Percentiles rank a stretch among this genome's conserved stretches.
These are phyloP conservation scores for Baronia brevicornis DNA, from an alignment of 2,888 invertebrate genomes.

Conservation along the genomic window DNA sequence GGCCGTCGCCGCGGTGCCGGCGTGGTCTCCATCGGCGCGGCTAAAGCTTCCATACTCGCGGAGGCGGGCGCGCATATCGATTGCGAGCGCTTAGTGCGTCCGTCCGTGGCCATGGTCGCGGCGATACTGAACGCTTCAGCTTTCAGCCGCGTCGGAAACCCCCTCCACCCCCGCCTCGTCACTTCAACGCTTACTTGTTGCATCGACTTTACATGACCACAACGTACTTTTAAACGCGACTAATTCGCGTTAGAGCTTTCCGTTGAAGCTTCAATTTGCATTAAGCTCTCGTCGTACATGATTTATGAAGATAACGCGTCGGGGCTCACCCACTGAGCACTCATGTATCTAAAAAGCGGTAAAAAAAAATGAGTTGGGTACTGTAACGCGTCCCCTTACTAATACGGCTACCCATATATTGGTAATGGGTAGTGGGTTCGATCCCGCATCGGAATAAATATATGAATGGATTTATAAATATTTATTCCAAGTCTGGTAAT, in stretches of 20 bases:
- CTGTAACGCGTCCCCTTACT: too few species aligned
- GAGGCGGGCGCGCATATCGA: conserved; percentile 84
- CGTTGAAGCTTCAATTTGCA: conserved; percentile 3
- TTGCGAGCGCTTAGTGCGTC: conserved; percentile 82
- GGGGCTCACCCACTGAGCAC: too few species aligned
- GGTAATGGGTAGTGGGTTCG: too few species aligned
- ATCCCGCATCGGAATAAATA: too few species aligned
- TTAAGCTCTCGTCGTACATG: too few species aligned
- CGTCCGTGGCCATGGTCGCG: conserved; percentile 78
- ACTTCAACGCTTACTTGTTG: conserved; percentile 51
- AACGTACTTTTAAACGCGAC: conserved; percentile 7
- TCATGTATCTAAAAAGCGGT: too few species aligned
- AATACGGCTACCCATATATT: too few species aligned
- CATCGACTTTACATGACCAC: conserved; percentile 29
- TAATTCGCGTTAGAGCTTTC: conserved; percentile 10
- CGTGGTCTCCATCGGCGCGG: conserved; percentile 70
- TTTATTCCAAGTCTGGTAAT: too few species aligned
- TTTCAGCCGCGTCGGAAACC: conserved; percentile 22
- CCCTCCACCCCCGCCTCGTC: conserved; percentile 29
- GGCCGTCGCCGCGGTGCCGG: conserved; percentile 78
- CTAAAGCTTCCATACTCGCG: conserved; percentile 80
- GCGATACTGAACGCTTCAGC: conserved; percentile 51
- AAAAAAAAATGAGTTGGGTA: too few species aligned
- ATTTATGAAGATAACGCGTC: too few species aligned
- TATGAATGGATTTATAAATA: too few species aligned